Conservation (phyloP, 2,797 vertebrate species). For the Clarias fuscus region DNA sequence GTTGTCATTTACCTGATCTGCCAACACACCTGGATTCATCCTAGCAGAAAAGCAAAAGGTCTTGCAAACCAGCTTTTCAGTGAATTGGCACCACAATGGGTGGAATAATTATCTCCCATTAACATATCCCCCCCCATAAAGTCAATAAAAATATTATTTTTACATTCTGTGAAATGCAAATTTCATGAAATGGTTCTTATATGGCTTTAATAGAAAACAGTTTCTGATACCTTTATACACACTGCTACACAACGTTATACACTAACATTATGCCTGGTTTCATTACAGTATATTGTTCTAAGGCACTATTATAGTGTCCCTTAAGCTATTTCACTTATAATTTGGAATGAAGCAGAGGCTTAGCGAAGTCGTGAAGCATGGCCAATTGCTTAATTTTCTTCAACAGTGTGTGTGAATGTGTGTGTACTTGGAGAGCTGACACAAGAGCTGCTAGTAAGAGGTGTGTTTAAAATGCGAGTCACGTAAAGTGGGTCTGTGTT, state of each 20-base stretch:
- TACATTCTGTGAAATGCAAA: neutral
- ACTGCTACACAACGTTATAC: neutral
- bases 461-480: slow-evolving; percentile 86
- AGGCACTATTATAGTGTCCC: neutral
- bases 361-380: slow-evolving; percentile 4
- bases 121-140: neutral
- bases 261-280: neutral
- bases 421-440: slow-evolving; percentile 59
- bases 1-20: neutral
- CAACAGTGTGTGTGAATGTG: slow-evolving; percentile 34
- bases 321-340: slow-evolving; percentile 10
- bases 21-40: neutral
- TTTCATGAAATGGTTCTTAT: neutral
- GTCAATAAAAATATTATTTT: neutral
- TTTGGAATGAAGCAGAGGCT: neutral
- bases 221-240: neutral
- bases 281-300: neutral
- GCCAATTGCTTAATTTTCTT: neutral
- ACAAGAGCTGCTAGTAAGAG: slow-evolving; percentile 55
- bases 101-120: neutral
- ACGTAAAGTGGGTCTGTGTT: slow-evolving; percentile 90
- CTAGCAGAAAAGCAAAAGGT: too few species aligned
- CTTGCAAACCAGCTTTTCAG: neutral
- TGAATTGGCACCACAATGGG: neutral
- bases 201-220: neutral